Base-by-base conservation (phyloP, 2,888 invertebrate genomes). In the Alloscopus bannaensis region DNA sequence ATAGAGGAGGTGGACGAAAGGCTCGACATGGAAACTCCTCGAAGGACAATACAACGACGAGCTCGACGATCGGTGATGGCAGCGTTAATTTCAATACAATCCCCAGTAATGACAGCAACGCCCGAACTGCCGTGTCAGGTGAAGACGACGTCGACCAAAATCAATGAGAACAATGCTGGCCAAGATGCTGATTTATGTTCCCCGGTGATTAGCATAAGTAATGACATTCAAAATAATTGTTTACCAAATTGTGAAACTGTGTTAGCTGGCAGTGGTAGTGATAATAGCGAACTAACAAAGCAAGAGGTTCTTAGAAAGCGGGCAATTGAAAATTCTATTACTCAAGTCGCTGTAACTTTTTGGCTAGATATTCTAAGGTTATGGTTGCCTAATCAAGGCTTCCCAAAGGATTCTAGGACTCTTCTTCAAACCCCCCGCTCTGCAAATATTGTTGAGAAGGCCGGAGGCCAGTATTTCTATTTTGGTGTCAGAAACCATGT, bases 21-120 rank as follows among this genome's bases (percentile, higher is more conserved):
- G 0, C 1, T 3, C 8, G 36, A 29, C 13, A 66, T 66, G 66
- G 66, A 66, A 31, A 66, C 66, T 1, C 66, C 66, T 6, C n/a
- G 66, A 11, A 29, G 24, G 29, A 66, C 50, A 2, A 1, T 66
- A 1, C 18, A 22, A 22, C 24, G 66, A 13, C 47, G 31, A 66
- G 66, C 66, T 4, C 31, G 52, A 2, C 18, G 52, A 8, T 50
- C 52, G 2, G 52, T 52, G 1, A 11, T 2, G 4, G 0, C 11
- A 13, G 50, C 52, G 0, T 22, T 66, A 1, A 6, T 45, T n/a
- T 1, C 29, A 20, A 66, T 66, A 31, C 50, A 60, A 36, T 36
- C 8, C 36, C 36, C 36, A 13, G 6, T 36, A 13, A 8, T 13
- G 13, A 36, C 36, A 6, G 8, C 36, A 36, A 36, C 36, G 13